These are phyloP conservation scores for Amblyteles armatorius DNA, from an alignment of 2,888 invertebrate genomes.

Conservation along the genomic window DNA sequence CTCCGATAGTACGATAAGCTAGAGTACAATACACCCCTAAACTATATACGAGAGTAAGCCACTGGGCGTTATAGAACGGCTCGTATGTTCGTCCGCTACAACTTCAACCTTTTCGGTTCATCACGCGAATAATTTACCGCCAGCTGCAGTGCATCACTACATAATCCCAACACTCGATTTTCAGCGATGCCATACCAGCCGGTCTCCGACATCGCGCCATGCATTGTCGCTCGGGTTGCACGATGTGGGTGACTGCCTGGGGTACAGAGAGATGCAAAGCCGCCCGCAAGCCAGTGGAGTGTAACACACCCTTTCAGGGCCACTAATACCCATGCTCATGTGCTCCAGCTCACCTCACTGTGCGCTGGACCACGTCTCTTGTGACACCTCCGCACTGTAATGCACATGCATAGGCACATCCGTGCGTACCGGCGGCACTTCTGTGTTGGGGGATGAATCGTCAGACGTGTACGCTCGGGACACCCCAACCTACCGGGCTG, in stretches of 20 bases:
- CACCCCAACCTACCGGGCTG: background rate
- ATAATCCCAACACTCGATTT: slow-evolving; percentile 78
- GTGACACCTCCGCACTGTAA: slow-evolving; percentile 19
- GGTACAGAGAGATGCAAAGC: slow-evolving; percentile 59
- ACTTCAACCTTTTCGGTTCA: slow-evolving; percentile 77
- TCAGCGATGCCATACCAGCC: slow-evolving; percentile 67
- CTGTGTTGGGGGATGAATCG: slow-evolving; percentile 14
- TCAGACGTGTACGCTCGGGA: slow-evolving; percentile 13
- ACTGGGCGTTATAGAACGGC: slow-evolving; percentile 48
- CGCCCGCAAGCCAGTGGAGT: slow-evolving; percentile 55
- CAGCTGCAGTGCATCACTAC: slow-evolving; percentile 75
- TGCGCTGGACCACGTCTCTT: slow-evolving; percentile 15
- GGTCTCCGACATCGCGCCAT: slow-evolving; percentile 51
- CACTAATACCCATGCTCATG: background rate
- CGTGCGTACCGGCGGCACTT: background rate
- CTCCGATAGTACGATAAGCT: background rate
- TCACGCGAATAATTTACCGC: slow-evolving; percentile 78
- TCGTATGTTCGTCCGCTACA: slow-evolving; percentile 25
- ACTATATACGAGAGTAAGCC: slow-evolving; percentile 6
- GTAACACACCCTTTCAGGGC: slow-evolving; percentile 46
- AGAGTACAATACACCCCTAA: background rate
- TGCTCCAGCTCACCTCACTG: slow-evolving; percentile 7
- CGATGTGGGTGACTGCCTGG: slow-evolving; percentile 71
- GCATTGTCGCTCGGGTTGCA: slow-evolving; percentile 51
- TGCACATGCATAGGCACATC: slow-evolving; percentile 10